These are phyloP conservation scores for Eleutherodactylus coqui DNA, from an alignment of 2,797 vertebrate genomes.

Conservation along the genomic window DNA sequence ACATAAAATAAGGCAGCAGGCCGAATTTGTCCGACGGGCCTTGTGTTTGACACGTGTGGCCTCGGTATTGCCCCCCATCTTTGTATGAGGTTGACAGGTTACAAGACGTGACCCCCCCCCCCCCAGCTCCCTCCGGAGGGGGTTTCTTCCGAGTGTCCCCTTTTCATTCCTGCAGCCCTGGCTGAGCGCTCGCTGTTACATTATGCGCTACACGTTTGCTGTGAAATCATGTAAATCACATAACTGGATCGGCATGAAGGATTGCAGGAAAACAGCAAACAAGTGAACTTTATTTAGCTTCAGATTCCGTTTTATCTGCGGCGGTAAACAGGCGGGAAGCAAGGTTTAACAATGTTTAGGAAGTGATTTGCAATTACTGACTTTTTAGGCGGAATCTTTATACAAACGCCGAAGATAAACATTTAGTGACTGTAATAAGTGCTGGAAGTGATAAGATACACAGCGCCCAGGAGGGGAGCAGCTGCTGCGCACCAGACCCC, in stretches of 20 bases:
- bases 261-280: not conserved
- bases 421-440: slow-evolving; percentile 41
- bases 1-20: no score
- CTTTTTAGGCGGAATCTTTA: slow-evolving; percentile 32
- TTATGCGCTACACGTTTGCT: not conserved
- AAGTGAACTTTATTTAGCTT: slow-evolving; percentile 18
- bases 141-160: not conserved
- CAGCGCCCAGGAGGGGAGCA: not conserved
- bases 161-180: not conserved
- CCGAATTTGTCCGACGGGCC: no score
- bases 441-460: slow-evolving; percentile 44
- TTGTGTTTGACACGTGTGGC: no score
- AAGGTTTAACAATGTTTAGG: slow-evolving; percentile 31
- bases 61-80: no score
- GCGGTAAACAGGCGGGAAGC: slow-evolving; percentile 22
- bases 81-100: no score
- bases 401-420: slow-evolving; percentile 41
- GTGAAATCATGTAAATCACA: not conserved
- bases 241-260: not conserved
- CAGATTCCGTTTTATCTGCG: not conserved
- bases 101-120: no score
- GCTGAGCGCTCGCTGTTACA: not conserved
- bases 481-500: not conserved
- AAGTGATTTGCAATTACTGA: slow-evolving; percentile 27
- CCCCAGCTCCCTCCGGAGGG: no score